Evolutionary conservation across 1,140 invertebrate genomes (phyloP), one percentile per base, ranked within the genome.

Genomic region (Bombus soroeensis): DNA sequence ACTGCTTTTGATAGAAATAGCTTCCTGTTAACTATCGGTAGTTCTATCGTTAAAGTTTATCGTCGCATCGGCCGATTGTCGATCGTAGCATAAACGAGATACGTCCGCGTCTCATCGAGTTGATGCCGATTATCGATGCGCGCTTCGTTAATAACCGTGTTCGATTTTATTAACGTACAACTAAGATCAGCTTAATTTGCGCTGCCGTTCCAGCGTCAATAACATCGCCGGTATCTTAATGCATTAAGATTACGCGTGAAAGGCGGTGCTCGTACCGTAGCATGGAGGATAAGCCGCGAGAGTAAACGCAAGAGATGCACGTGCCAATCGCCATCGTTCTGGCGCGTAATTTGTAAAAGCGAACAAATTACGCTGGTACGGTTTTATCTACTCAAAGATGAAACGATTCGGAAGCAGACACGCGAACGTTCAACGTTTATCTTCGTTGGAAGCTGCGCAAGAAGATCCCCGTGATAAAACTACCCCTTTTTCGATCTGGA

Each of bases 231-330:
- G 70, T 85, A 85, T 85, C 84, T 85, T 80, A 81, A 81, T 85
- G 84, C 84, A 85, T 85, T 85, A 85, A 85, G 84, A 85, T 85
- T 81, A 85, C 84, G 84, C 79, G 84, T 68, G 79, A 85, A 85
- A 81, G 78, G 78, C 79, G 70, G 70, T 66, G 59, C 78, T 37
- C 59, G 64, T 43, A 39, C 9, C 62, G 57, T 32, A 15, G 39
- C 71, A 18, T 73, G 6, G 15, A 34, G 84, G 84, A 85, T 85
- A 85, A 75, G 78, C 39, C n/a, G 53, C 62, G 32, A 66, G 43
- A 25, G 22, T 37, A 28, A n/a, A 34, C 41, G 10, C 47, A 15
- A 15, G 32, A 13, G 43, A 72, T 81, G 70, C 77, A 12, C 32
- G 78, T 81, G 79, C 79, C 71, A 70, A 70, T 85, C 71, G 70